Evolutionary conservation across 2,797 vertebrate genomes (phyloP).

Genomic region (Syngnathus acus): DNA sequence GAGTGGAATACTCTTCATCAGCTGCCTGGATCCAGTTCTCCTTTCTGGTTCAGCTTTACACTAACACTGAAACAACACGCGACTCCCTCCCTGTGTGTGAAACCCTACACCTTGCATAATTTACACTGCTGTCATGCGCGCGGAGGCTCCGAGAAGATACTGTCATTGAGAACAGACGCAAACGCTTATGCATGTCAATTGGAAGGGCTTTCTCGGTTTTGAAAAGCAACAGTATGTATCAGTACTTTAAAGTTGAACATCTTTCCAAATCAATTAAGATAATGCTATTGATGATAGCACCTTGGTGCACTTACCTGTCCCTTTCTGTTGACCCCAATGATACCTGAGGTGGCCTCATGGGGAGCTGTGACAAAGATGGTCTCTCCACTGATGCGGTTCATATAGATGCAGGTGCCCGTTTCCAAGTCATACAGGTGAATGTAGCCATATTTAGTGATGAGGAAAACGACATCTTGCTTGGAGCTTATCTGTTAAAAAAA

Average conservation of each 20-base stretch:
- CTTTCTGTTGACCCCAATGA: slow-evolving; percentile 97
- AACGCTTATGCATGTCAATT: background rate
- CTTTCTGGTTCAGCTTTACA: slow-evolving; percentile 45
- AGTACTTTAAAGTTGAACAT: background rate
- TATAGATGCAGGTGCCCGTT: slow-evolving; percentile 97
- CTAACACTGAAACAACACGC: slow-evolving; percentile 31
- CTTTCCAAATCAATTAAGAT: background rate
- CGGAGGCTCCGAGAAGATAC: slow-evolving; percentile 23
- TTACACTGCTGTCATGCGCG: slow-evolving; percentile 32
- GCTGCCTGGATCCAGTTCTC: slow-evolving; percentile 62
- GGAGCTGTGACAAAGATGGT: slow-evolving; percentile 97
- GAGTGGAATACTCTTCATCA: slow-evolving; percentile 67
- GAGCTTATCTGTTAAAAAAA: slow-evolving; percentile 79
- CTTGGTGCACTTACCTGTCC: slow-evolving; percentile 80
- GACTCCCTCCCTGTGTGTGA: slow-evolving; percentile 27
- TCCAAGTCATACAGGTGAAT: slow-evolving; percentile 97
- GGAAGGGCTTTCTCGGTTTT: background rate
- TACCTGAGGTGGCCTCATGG: slow-evolving; percentile 93
- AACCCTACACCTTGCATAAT: slow-evolving; percentile 54
- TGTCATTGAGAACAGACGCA: background rate
- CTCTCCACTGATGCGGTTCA: slow-evolving; percentile 98
- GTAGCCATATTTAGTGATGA: slow-evolving; percentile 97
- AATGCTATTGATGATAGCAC: background rate
- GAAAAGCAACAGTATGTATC: background rate
- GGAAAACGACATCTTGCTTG: slow-evolving; percentile 95